Evolutionary conservation across 2,113 vertebrate genomes (phyloP).

Genomic region (Fulmarus glacialis): DNA sequence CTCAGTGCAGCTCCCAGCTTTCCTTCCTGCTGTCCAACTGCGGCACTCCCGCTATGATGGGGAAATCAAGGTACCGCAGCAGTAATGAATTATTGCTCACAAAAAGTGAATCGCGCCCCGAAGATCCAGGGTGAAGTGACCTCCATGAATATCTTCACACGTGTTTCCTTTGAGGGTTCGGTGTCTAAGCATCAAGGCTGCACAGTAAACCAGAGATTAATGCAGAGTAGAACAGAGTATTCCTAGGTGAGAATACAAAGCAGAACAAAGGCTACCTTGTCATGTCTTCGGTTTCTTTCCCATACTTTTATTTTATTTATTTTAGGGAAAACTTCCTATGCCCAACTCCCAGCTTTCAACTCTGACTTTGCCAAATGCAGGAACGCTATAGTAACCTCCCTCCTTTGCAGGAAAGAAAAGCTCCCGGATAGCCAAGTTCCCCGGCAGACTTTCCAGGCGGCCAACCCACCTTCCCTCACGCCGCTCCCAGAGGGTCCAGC

Average conservation of each 20-base stretch:
- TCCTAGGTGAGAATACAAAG: constrained; percentile 1
- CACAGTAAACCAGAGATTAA: constrained; percentile 27
- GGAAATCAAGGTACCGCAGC: not conserved
- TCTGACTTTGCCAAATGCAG: not conserved
- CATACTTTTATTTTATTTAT: not conserved
- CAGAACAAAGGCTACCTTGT: not conserved
- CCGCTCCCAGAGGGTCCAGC: not conserved
- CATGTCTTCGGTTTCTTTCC: not conserved
- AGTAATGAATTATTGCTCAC: constrained; percentile 12
- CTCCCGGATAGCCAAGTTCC: not conserved
- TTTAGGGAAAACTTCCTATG: not conserved
- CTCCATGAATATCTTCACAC: not conserved
- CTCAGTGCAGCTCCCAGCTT: not conserved
- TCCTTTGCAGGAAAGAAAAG: not conserved
- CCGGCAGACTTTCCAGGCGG: not conserved
- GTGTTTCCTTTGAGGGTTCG: not conserved
- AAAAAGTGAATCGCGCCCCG: fast-evolving
- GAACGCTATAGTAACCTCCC: not conserved
- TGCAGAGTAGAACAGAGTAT: not conserved
- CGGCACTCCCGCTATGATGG: fast-evolving
- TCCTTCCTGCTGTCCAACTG: not conserved
- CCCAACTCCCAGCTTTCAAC: not conserved
- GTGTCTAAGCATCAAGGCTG: not conserved
- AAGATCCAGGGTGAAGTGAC: not conserved
- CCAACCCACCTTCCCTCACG: not conserved